Percentiles rank a stretch among this genome's conserved stretches.
Conservation (phyloP, 2,797 vertebrate species). For the Phoebastria nigripes region DNA sequence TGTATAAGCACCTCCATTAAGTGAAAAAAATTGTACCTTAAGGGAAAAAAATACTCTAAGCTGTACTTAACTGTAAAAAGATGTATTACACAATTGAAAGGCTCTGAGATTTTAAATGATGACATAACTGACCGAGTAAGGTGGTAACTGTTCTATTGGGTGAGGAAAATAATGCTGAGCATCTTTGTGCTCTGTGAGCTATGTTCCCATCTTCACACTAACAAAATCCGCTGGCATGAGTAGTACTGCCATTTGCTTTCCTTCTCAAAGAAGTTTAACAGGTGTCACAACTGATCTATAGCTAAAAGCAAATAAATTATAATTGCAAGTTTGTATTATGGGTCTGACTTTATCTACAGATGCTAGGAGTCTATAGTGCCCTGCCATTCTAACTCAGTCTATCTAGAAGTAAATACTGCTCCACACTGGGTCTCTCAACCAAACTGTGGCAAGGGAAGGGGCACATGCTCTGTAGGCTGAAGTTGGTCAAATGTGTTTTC, state of each 20-base stretch:
- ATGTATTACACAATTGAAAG: not conserved
- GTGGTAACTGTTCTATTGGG: not conserved
- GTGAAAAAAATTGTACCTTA: not conserved
- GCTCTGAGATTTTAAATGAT: not conserved
- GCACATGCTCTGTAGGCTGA: not conserved
- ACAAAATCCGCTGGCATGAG: not conserved
- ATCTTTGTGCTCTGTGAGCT: not conserved
- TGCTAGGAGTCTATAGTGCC: not conserved
- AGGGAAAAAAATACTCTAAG: not conserved
- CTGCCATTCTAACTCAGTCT: not conserved
- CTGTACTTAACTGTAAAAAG: not conserved
- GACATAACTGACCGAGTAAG: not conserved
- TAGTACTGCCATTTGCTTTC: not conserved
- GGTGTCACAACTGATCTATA: not conserved
- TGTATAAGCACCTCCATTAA: not conserved
- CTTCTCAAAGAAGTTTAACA: not conserved
- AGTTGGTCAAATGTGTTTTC: not conserved
- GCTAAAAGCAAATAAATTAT: not conserved
- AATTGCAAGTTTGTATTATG: not conserved
- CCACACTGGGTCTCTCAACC: rapidly evolving
- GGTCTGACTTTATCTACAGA: not conserved
- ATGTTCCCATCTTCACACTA: not conserved
- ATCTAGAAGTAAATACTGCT: not conserved
- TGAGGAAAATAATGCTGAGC: not conserved
- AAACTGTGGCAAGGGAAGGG: not conserved